Base-by-base conservation (phyloP, 2,888 invertebrate species). In the Biston stratarius region DNA sequence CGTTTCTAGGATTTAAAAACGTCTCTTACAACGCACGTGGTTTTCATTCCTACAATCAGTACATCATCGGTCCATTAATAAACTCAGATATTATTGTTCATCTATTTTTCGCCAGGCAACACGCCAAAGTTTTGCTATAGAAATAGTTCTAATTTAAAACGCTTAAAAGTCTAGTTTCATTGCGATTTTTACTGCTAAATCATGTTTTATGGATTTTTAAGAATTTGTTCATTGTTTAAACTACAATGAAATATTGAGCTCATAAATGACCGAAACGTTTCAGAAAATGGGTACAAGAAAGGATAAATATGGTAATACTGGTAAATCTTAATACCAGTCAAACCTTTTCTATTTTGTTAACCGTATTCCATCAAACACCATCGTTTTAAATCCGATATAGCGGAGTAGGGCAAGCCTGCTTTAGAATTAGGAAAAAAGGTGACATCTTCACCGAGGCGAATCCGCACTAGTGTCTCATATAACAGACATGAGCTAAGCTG, bases 81-180 rank as follows among this genome's bases (percentile, higher is more conserved):
- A 49, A 49, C 40, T 10, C 11, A 15, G 59, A 66, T 74, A 72
- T 70, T 69, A 69, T 69, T 67, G 61, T 72, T 70, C 40, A 51
- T 59, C 70, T 74, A 74, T 74, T 71, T 73, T 12, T 36, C 59
- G 47, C 68, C 51, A 61, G 74, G 74, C 74, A 74, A 70, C 71
- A 60, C 61, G 74, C 74, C 74, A 74, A 71, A 53, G 57, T 63
- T 72, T 61, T 58, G 38, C 52, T 55, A 64, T 69, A 38, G 40
- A 61, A 63, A 69, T 61, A 67, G 42, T 33, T 44, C 45, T 55
- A 67, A 65, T 68, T 69, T 64, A 36, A 53, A 67, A 62, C 62
- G 14, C 55, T 61, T 51, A 49, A 24, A 34, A 49, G 55, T 42
- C 24, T 2, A 42, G 12, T 42, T 55, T 42, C 8, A 12, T 24